Evolutionary conservation across 2,113 vertebrate genomes (phyloP), one percentile per base, ranked within the genome.

Genomic region (Formicarius rufipectus): DNA sequence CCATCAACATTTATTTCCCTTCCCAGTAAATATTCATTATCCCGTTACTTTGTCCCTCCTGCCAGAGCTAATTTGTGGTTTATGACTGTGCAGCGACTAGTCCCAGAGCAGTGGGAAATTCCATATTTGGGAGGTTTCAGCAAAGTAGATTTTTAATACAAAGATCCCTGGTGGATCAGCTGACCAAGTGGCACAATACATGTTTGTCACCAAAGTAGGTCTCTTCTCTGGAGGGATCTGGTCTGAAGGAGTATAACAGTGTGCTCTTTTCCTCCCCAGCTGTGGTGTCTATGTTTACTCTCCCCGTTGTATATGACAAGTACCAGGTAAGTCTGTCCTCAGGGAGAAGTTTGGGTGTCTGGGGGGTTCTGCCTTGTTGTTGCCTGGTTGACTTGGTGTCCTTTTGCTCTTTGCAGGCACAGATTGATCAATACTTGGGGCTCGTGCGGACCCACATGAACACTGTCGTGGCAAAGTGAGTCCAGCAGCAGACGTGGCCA

Each of bases 281-380:
- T 95, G 99, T 99, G 98, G 98, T 99, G 94, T 99, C 99, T 81
- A 99, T 99, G 99, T 99, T 99, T 98, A 99, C 99, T 92, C 98
- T 99, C 97, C 99, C 99, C 2, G 98, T 99, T 95, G 99, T 99
- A 97, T 99, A 99, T 79, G 99, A 99, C 97, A 99, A 99, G 97
- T 99, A 99, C 97, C 99, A 99, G 99, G 99, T 99, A 98, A 90
- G 98, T 96, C 64, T 85, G 47, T 6, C 53, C 11, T 10, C 27
- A 11, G 1, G 8, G 4, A 23, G 47, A 27, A 1, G 11, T 42
- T 59, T 23, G 13, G 71, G 31, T 88, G 89, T 59, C 60, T 62
- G 49, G 72, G 25, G 73, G 39, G 1, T 39, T 63, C 63, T 87
- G 33, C 40, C 37, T 64, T 60, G 10, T 56, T 42, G 33, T 16